These are phyloP conservation scores for Naja naja DNA, from an alignment of 2,113 vertebrate genomes.

Conservation along the genomic window DNA sequence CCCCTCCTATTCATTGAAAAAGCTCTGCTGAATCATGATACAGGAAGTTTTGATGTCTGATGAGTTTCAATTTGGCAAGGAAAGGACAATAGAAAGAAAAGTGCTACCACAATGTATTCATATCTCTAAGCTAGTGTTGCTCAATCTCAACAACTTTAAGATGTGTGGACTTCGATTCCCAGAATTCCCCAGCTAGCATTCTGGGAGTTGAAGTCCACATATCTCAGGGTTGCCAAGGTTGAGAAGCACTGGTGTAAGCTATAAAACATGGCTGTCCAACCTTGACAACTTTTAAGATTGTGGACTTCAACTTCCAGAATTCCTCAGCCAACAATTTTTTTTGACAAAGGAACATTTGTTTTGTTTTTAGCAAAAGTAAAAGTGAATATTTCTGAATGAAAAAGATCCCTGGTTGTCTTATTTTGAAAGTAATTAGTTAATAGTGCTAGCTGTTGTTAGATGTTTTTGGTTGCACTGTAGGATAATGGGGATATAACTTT, in stretches of 20 bases:
- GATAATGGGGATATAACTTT: background rate
- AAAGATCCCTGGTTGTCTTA: background rate
- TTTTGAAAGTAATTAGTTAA: background rate
- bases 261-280: no score
- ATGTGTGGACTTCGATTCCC: no score
- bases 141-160: background rate
- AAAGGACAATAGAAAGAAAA: background rate
- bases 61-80: background rate
- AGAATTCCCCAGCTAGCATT: no score
- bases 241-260: no score
- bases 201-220: no score
- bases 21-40: background rate
- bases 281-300: no score
- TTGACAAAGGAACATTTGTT: background rate
- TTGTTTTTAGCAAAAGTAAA: background rate
- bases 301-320: no score
- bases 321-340: background rate
- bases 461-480: background rate
- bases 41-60: background rate
- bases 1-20: background rate
- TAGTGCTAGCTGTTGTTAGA: background rate
- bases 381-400: background rate
- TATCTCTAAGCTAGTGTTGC: background rate
- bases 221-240: no score
- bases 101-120: background rate